A percentile compares a stretch with the other conserved stretches of the same genome.
Evolutionary conservation across 2,113 vertebrate species (phyloP).

Genomic region (Ceyx melanurus): DNA sequence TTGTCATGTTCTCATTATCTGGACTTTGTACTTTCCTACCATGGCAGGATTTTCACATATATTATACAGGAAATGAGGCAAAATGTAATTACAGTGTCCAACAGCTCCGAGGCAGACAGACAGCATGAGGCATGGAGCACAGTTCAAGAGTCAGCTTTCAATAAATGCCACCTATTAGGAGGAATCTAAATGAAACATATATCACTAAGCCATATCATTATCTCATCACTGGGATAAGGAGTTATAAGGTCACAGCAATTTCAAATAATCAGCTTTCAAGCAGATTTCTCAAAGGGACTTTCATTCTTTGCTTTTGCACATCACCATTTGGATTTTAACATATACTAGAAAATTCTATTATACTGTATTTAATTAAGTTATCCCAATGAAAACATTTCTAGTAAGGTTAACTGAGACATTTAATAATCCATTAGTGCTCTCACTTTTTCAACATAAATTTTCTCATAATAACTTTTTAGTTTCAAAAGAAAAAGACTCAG

Average conservation of each 20-base stretch:
- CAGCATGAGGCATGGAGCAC: neutral
- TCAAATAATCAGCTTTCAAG: conserved; percentile 26
- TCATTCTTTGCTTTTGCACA: conserved; percentile 26
- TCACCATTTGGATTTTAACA: conserved; percentile 19
- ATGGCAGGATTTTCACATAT: conserved; percentile 52
- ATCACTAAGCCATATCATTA: conserved; percentile 13
- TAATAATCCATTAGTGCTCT: conserved; percentile 64
- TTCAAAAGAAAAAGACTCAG: neutral
- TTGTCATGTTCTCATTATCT: conserved; percentile 18
- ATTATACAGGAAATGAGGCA: conserved; percentile 71
- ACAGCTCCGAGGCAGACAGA: conserved; percentile 49
- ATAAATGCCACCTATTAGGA: conserved; percentile 47
- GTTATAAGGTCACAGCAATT: conserved; percentile 18
- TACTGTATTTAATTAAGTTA: conserved; percentile 40
- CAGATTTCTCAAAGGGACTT: conserved; percentile 33
- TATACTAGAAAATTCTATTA: conserved; percentile 51
- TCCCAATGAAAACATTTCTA: conserved; percentile 56
- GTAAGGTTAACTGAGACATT: conserved; percentile 43
- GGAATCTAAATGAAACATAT: conserved; percentile 21
- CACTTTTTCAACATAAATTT: conserved; percentile 17
- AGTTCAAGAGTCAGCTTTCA: conserved; percentile 45
- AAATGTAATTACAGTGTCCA: conserved; percentile 67
- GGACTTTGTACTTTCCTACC: conserved; percentile 36
- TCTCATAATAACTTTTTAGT: conserved; percentile 14
- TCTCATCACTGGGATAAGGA: conserved; percentile 11